Evolutionary conservation across 2,797 vertebrate genomes (phyloP).

Genomic region (Sebastiscus tertius): DNA sequence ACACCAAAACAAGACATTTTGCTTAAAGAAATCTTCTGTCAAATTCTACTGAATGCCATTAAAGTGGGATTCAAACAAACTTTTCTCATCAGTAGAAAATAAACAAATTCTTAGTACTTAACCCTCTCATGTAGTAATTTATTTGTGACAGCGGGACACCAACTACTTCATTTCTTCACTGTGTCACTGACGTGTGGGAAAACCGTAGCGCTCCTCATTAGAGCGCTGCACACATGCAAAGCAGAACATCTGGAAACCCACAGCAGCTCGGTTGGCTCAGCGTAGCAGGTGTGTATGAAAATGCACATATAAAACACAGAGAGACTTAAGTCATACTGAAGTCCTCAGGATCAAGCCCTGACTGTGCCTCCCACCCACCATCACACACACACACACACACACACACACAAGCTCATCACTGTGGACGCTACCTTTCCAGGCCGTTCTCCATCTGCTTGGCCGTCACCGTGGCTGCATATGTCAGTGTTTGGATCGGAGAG

Average conservation of each 20-base stretch:
- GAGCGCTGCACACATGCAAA: conserved; percentile 35
- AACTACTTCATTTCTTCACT: not conserved
- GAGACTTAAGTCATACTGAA: conserved; percentile 21
- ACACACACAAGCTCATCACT: not conserved
- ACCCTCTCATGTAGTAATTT: not conserved
- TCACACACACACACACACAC: not conserved
- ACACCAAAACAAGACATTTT: not conserved
- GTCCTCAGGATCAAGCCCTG: conserved; percentile 16
- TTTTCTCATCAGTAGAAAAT: not conserved
- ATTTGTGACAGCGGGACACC: not conserved
- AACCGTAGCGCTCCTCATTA: conserved; percentile 42
- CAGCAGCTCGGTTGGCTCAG: conserved; percentile 13
- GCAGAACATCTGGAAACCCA: conserved; percentile 70
- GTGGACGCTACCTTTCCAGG: conserved; percentile 44
- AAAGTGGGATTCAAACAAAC: not conserved
- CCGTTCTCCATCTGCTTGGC: conserved; percentile 83
- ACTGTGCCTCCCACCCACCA: not conserved
- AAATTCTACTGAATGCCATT: not conserved
- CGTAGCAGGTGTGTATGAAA: conserved; percentile 68
- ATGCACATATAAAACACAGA: conserved; percentile 76
- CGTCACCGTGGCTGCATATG: conserved; percentile 70
- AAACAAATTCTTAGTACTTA: not conserved
- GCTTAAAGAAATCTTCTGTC: not conserved
- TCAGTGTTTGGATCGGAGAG: conserved; percentile 52
- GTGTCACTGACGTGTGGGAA: not conserved